Base-by-base conservation (phyloP, 2,113 vertebrate genomes). In the Columba janthina region DNA sequence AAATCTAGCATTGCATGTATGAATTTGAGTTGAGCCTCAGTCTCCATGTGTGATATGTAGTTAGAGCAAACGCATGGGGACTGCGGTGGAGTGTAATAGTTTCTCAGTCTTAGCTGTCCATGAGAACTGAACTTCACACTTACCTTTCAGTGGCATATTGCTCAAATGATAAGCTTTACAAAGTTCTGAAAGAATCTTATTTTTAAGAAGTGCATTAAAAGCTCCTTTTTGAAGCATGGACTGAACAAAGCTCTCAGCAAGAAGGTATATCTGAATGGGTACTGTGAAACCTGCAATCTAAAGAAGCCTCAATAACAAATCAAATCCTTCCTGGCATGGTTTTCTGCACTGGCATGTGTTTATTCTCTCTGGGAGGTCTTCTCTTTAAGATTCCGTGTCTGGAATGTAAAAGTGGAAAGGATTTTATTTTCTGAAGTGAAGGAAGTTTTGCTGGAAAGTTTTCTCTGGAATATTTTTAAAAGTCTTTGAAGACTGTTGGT, bases 201-300 rank as follows among this genome's bases (percentile, higher is more conserved):
- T 95, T 93, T 70, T 44, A 88, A 76, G 48, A 60, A 75, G 19
- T 58, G 25, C 38, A 54, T 31, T 76, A 28, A 92, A 96, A 97
- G 11, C 75, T 92, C 29, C 56, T 70, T 80, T 96, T 65, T 88
- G 85, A 96, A 94, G 36, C 46, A 42, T 25, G n/a, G 64, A 60
- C 93, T 94, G 88, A 91, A 85, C 75, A 92, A 94, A 92, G 22
- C 76, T 92, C 82, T 90, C 96, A 80, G 79, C 46, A 82, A 94
- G 67, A 65, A 42, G 0, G 5, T 70, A 28, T 79, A 34, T 76
- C 79, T 88, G 79, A 83, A 94, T 70, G 56, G 64, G 40, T 85
- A 82, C 88, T 48, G 62, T 88, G 75, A 83, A 95, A 90, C 75
- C 75, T 83, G 56, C 67, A 76, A 88, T 85, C 58, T 85, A 78